Evolutionary conservation across 1,140 invertebrate species (phyloP).

Genomic region (Globodera ellingtonae): DNA sequence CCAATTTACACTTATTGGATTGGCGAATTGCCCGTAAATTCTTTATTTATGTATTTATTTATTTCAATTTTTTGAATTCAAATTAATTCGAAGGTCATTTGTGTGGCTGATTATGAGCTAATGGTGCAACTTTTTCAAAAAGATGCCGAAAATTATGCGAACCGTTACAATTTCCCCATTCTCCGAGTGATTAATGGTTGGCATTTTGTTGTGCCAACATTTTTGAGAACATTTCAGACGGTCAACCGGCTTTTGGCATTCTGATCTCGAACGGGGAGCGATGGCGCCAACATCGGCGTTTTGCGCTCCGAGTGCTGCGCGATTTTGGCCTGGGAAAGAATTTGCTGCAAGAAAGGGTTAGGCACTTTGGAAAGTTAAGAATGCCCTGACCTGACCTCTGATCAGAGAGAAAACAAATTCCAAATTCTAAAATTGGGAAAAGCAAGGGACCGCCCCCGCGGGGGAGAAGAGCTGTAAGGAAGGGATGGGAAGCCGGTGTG

Average conservation of each 20-base stretch:
- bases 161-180: conserved; percentile 36
- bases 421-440: background rate
- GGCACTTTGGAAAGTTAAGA: no score
- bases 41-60: background rate
- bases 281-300: conserved; percentile 81
- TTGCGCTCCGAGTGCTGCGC: conserved; percentile 75
- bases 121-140: conserved; percentile 49
- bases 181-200: conserved; percentile 35
- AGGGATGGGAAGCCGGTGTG: no score
- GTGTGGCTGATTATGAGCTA: conserved; percentile 41
- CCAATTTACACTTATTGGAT: conserved; percentile 43
- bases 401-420: background rate
- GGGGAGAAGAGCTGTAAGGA: no score
- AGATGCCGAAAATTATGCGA: conserved; percentile 50
- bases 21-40: conserved; percentile 34
- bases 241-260: conserved; percentile 25
- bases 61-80: background rate
- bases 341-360: conserved; percentile 74
- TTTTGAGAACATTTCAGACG: conserved; percentile 9
- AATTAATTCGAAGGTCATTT: conserved; percentile 16
- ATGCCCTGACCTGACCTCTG: no score
- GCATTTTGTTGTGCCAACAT: background rate
- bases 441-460: no score
- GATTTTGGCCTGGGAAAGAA: conserved; percentile 76
- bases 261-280: conserved; percentile 74